Conservation (phyloP, 2,113 vertebrate genomes). For the Sinocyclocheilus anophthalmus region DNA sequence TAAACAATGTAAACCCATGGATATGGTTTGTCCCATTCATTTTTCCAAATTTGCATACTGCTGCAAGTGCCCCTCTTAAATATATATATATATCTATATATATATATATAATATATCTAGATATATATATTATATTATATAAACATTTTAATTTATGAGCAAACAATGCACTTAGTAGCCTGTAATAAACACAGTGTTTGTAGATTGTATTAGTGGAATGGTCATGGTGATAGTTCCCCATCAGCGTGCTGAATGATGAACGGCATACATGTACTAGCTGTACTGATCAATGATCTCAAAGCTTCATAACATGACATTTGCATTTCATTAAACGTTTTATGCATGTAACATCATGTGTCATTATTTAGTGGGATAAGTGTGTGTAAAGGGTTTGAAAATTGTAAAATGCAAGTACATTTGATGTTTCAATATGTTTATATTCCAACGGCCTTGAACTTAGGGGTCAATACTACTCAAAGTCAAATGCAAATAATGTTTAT, state of each 20-base stretch:
- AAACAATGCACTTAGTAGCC: conserved; percentile 77
- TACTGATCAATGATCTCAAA: conserved; percentile 31
- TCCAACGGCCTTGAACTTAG: not conserved
- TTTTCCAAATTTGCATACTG: conserved; percentile 81
- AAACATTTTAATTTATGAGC: conserved; percentile 69
- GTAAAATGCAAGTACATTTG: conserved; percentile 75
- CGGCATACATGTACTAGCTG: conserved; percentile 5
- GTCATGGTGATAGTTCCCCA: conserved; percentile 29
- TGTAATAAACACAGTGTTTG: conserved; percentile 72
- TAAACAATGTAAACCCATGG: conserved; percentile 84
- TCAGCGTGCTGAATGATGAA: conserved; percentile 25
- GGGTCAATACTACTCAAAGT: no score
- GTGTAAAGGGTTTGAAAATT: conserved; percentile 70
- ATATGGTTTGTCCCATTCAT: conserved; percentile 77
- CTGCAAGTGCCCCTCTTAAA: conserved; percentile 71
- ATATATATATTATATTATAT: conserved; percentile 70
- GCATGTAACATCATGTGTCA: not conserved
- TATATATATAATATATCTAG: conserved; percentile 50
- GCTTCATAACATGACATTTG: not conserved
- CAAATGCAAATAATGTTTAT: not conserved
- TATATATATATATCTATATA: conserved; percentile 73
- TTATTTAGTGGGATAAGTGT: not conserved
- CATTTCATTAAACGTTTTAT: not conserved
- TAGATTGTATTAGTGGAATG: conserved; percentile 63
- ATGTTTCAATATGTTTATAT: not conserved